These are phyloP conservation scores for Thereva unica DNA, from an alignment of 2,888 invertebrate species.

Conservation along the genomic window DNA sequence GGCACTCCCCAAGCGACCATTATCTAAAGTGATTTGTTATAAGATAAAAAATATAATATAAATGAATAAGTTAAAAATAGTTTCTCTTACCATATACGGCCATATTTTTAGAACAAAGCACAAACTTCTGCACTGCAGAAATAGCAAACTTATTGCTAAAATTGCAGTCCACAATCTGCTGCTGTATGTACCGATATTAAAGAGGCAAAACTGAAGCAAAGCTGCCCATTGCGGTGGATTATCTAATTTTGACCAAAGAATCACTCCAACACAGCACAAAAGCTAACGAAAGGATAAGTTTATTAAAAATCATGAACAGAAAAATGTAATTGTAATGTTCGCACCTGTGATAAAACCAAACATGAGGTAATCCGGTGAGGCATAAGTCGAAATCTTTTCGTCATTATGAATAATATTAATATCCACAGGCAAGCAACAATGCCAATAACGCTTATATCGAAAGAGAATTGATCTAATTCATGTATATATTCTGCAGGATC, in stretches of 20 bases:
- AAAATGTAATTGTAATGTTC: background rate
- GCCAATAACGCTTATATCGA: constrained; percentile 82
- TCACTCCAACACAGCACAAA: constrained; percentile 71
- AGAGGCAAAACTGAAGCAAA: constrained; percentile 75
- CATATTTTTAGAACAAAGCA: constrained; percentile 79
- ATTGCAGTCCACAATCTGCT: constrained; percentile 85
- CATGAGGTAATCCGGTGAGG: constrained; percentile 83
- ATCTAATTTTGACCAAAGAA: constrained; percentile 70
- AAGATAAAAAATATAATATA: constrained; percentile 25
- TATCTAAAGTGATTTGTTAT: constrained; percentile 58
- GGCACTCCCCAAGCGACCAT: constrained; percentile 69
- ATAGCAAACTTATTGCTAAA: constrained; percentile 77
- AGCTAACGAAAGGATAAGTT: constrained; percentile 59
- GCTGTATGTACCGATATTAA: constrained; percentile 78
- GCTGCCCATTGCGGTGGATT: constrained; percentile 65
- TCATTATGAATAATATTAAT: constrained; percentile 70
- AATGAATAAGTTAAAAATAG: constrained; percentile 12
- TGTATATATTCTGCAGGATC: constrained; percentile 73
- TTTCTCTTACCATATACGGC: constrained; percentile 64
- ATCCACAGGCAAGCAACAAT: constrained; percentile 80
- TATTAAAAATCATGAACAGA: background rate
- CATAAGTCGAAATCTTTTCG: constrained; percentile 75
- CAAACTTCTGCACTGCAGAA: constrained; percentile 81
- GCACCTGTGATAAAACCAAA: constrained; percentile 79
- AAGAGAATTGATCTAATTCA: constrained; percentile 77